These are phyloP conservation scores for Drosophila lacicola DNA, from an alignment of 2,888 invertebrate genomes.

Conservation along the genomic window DNA sequence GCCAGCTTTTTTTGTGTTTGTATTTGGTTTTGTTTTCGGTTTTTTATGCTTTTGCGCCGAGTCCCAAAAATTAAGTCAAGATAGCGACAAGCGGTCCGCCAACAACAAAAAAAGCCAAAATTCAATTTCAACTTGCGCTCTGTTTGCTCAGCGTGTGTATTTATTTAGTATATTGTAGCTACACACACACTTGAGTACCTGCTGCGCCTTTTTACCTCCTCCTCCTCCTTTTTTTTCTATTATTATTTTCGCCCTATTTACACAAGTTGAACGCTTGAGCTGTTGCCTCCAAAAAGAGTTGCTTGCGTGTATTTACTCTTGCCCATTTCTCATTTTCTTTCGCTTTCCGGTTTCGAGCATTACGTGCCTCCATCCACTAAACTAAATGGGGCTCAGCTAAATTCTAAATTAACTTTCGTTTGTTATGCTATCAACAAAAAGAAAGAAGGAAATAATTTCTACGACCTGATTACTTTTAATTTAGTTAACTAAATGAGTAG, in stretches of 20 bases:
- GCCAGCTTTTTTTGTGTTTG: constrained; percentile 12
- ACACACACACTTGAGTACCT: constrained; percentile 38
- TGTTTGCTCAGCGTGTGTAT: constrained; percentile 52
- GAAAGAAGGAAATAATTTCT: background rate
- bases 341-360: constrained; percentile 31
- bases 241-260: constrained; percentile 56
- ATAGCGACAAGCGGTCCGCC: constrained; percentile 14
- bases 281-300: constrained; percentile 48
- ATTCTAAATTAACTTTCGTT: constrained; percentile 66
- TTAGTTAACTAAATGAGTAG: constrained; percentile 9
- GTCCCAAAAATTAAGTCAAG: constrained; percentile 70
- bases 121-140: constrained; percentile 56
- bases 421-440: constrained; percentile 25
- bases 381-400: constrained; percentile 53
- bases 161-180: constrained; percentile 64
- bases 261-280: constrained; percentile 46
- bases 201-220: constrained; percentile 4
- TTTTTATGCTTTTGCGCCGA: constrained; percentile 17
- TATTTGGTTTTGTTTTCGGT: constrained; percentile 11
- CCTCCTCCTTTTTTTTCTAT: constrained; percentile 18
- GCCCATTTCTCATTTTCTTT: constrained; percentile 69
- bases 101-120: constrained; percentile 36
- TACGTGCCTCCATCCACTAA: constrained; percentile 27
- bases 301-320: constrained; percentile 51
- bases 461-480: constrained; percentile 32